phyloP scores from a whole-genome alignment of 2,113 vertebrate species.

The Gambusia affinis region DNA sequence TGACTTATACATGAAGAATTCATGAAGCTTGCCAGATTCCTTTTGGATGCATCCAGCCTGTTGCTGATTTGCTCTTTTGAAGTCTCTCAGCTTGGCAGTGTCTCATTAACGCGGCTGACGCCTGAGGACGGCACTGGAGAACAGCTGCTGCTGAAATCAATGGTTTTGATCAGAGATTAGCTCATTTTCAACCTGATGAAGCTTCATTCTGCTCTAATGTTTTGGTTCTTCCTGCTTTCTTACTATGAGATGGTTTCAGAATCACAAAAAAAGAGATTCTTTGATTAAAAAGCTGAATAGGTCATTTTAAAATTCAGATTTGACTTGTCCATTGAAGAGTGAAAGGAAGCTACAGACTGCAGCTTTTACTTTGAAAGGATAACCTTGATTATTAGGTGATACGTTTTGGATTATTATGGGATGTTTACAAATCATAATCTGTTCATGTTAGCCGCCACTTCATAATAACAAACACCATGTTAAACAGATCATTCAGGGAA shows the following conservation, averaged over 20 bases:
- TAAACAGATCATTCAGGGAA: too few species aligned
- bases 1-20: constrained; percentile 57
- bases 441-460: too few species aligned
- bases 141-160: constrained; percentile 67
- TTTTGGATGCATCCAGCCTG: constrained; percentile 42
- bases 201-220: constrained; percentile 12
- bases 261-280: not conserved
- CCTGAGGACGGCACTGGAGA: constrained; percentile 43
- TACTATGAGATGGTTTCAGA: constrained; percentile 8
- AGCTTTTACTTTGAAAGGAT: too few species aligned
- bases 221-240: not conserved
- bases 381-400: too few species aligned
- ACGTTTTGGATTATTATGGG: too few species aligned
- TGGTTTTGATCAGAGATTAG: constrained; percentile 63
- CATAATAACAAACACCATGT: too few species aligned
- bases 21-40: constrained; percentile 39
- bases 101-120: constrained; percentile 61
- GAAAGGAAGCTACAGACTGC: too few species aligned
- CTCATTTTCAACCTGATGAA: constrained; percentile 43
- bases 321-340: too few species aligned
- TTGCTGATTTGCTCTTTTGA: constrained; percentile 65
- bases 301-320: not conserved
- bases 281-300: constrained; percentile 18
- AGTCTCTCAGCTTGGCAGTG: constrained; percentile 59
- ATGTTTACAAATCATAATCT: too few species aligned